These are phyloP conservation scores for Anisognathus igniventris DNA, from an alignment of 2,797 vertebrate species.

Conservation along the genomic window DNA sequence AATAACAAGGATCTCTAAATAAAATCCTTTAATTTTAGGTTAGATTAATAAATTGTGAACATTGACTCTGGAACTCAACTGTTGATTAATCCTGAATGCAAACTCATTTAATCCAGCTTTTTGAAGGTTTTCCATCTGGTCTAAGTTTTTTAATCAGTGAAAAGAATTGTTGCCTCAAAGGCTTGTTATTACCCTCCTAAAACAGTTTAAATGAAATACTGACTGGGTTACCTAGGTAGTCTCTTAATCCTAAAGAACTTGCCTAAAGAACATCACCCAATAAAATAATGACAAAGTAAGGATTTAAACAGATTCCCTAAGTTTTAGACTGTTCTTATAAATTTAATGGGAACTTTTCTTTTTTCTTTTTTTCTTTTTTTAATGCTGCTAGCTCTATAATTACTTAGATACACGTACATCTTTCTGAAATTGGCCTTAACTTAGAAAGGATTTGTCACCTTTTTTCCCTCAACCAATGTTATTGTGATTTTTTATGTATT, in stretches of 20 bases:
- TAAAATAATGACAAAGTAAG: neutral
- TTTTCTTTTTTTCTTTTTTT: neutral
- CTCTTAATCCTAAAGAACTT: neutral
- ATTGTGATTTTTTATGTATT: neutral
- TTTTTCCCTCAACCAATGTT: neutral
- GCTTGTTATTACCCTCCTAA: neutral
- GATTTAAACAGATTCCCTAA: neutral
- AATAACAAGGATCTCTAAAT: neutral
- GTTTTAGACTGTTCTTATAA: neutral
- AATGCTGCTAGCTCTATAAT: neutral
- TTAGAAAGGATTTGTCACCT: neutral
- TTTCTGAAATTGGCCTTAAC: neutral
- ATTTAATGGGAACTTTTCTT: neutral
- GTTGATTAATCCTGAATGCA: neutral
- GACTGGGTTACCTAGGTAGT: neutral
- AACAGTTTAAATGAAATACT: neutral
- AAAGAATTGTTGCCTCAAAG: neutral
- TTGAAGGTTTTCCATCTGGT: neutral
- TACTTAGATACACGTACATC: neutral
- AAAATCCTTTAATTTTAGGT: neutral
- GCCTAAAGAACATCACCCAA: neutral
- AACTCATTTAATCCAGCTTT: neutral
- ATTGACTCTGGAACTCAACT: neutral
- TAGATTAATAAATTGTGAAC: neutral
- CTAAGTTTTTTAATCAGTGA: neutral